Conservation (phyloP, 2,888 invertebrate genomes). For the Phanerotoma sp. region DNA sequence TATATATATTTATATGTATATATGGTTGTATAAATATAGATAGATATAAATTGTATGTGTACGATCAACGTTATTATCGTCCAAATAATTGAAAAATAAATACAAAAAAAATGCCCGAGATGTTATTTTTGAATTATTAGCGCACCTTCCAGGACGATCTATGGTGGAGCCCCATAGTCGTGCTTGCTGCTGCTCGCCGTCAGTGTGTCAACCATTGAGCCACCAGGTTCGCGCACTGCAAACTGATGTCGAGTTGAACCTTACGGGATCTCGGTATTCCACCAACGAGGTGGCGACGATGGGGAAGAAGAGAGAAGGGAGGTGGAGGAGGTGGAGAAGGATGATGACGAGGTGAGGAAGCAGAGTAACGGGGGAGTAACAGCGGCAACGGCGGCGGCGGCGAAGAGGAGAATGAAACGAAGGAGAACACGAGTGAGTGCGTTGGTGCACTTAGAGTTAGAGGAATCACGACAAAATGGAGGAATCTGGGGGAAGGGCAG, state of each 20-base stretch:
- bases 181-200: conserved; percentile 40
- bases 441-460: conserved; percentile 45
- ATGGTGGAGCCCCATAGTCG: conserved; percentile 51
- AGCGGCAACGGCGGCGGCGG: conserved; percentile 27
- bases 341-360: background rate
- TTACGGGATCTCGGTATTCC: conserved; percentile 11
- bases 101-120: conserved; percentile 2
- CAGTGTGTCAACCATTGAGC: conserved; percentile 47
- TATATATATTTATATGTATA: conserved; percentile 1
- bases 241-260: conserved; percentile 1
- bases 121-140: conserved; percentile 5
- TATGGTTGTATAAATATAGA: conserved; percentile 11
- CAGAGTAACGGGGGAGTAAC: conserved; percentile 16
- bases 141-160: conserved; percentile 50
- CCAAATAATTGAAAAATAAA: conserved; percentile 21
- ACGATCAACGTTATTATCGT: no score
- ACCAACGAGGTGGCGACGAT: background rate
- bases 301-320: conserved; percentile 30
- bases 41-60: no score
- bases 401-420: conserved; percentile 8
- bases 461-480: conserved; percentile 56
- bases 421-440: conserved; percentile 19
- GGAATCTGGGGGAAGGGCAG: conserved; percentile 36
- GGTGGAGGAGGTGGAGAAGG: background rate
- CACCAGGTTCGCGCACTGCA: conserved; percentile 17